Percentiles rank a stretch among this genome's conserved stretches.
These are phyloP conservation scores for Melieria omissa DNA, from an alignment of 2,888 invertebrate genomes.

Conservation along the genomic window DNA sequence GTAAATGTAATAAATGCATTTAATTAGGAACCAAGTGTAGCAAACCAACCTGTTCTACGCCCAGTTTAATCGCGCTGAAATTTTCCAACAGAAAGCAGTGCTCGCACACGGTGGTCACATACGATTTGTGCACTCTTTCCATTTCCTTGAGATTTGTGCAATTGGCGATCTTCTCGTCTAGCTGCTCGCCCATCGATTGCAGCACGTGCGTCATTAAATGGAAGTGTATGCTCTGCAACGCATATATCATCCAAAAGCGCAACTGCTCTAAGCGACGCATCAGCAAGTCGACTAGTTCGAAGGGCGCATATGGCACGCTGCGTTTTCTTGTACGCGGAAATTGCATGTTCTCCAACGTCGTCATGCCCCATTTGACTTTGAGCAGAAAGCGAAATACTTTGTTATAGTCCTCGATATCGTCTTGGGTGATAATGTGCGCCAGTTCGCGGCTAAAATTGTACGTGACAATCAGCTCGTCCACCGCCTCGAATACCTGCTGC, in stretches of 20 bases:
- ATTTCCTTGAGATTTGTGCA: slow-evolving; percentile 59
- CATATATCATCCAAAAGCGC: slow-evolving; percentile 70
- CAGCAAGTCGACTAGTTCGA: slow-evolving; percentile 59
- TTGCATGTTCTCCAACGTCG: slow-evolving; percentile 68
- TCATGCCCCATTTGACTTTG: slow-evolving; percentile 70
- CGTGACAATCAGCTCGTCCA: slow-evolving; percentile 56
- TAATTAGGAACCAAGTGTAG: no score
- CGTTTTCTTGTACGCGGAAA: slow-evolving; percentile 59
- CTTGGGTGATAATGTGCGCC: slow-evolving; percentile 54
- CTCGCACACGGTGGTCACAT: slow-evolving; percentile 56
- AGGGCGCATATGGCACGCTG: slow-evolving; percentile 51
- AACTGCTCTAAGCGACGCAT: slow-evolving; percentile 68
- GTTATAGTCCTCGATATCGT: slow-evolving; percentile 59
- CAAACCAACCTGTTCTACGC: slow-evolving; percentile 56
- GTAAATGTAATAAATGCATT: background rate
- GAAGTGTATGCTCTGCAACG: slow-evolving; percentile 69
- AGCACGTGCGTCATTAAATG: slow-evolving; percentile 68
- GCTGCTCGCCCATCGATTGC: slow-evolving; percentile 60
- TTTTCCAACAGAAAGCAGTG: slow-evolving; percentile 58
- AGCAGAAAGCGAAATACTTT: slow-evolving; percentile 69
- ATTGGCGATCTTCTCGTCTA: slow-evolving; percentile 56
- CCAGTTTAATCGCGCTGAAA: slow-evolving; percentile 49
- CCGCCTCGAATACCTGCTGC: slow-evolving; percentile 55
- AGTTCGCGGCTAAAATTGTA: slow-evolving; percentile 57
- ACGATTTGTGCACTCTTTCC: slow-evolving; percentile 60